Evolutionary conservation across 2,888 invertebrate genomes (phyloP).

Genomic region (Agrenia bidenticulata): DNA sequence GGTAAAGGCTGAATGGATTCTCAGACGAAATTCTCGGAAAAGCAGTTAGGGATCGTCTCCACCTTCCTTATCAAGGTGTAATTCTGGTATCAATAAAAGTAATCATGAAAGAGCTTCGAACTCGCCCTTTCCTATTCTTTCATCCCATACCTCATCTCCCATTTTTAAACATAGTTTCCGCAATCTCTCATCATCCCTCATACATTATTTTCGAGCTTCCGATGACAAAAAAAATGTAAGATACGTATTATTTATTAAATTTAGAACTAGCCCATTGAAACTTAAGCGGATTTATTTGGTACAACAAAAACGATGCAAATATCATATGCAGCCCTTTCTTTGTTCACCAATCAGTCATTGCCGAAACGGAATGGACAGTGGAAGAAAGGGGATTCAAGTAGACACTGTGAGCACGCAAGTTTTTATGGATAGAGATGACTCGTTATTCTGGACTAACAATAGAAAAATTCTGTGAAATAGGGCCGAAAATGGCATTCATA

Average conservation of each 20-base stretch:
- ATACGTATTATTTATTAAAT: too few species aligned
- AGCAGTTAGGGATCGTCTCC: constrained; percentile 53
- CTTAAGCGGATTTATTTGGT: too few species aligned
- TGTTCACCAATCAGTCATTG: too few species aligned
- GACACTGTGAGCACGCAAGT: constrained; percentile 14
- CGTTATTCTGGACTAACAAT: constrained; percentile 30
- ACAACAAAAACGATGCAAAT: too few species aligned
- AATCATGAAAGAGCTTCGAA: constrained; percentile 43
- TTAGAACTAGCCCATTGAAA: too few species aligned
- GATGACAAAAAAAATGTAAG: too few species aligned
- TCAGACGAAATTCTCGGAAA: constrained; percentile 53
- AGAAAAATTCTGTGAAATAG: constrained; percentile 30
- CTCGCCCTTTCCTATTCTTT: background rate
- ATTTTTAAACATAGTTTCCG: constrained; percentile 1
- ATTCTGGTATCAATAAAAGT: constrained; percentile 52
- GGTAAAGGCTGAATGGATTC: constrained; percentile 48
- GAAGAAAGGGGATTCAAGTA: background rate
- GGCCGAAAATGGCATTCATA: constrained; percentile 29
- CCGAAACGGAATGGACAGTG: too few species aligned
- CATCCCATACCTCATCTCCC: background rate
- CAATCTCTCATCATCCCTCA: constrained; percentile 1
- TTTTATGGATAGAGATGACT: constrained; percentile 24
- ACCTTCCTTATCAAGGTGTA: constrained; percentile 49
- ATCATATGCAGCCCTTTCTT: too few species aligned
- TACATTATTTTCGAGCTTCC: too few species aligned